phyloP scores from a whole-genome alignment of 2,888 invertebrate genomes.

The Apoda limacodes region DNA sequence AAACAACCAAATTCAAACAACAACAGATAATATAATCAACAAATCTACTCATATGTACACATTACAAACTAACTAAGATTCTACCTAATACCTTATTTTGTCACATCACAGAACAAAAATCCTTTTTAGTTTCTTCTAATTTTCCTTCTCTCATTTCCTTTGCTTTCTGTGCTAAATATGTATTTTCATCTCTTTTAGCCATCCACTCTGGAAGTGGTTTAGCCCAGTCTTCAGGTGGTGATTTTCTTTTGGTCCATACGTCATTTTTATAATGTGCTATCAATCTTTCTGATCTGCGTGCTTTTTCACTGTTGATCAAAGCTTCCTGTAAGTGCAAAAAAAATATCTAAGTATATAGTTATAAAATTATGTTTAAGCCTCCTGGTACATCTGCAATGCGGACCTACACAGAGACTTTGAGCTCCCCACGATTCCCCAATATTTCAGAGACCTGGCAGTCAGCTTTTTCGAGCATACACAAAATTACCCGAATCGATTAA shows the following conservation, averaged over 20 bases:
- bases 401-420: too few species aligned
- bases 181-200: slow-evolving; percentile 73
- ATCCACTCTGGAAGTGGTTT: slow-evolving; percentile 84
- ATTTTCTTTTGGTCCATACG: slow-evolving; percentile 80
- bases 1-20: slow-evolving; percentile 4
- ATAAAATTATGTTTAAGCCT: too few species aligned
- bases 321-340: slow-evolving; percentile 72
- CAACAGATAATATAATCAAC: slow-evolving; percentile 16
- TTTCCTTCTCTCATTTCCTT: slow-evolving; percentile 67
- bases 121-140: slow-evolving; percentile 26
- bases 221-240: slow-evolving; percentile 86
- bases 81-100: not conserved
- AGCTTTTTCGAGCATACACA: too few species aligned
- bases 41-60: slow-evolving; percentile 8
- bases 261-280: slow-evolving; percentile 78
- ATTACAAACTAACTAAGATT: not conserved
- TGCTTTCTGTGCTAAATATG: slow-evolving; percentile 74
- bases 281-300: slow-evolving; percentile 72
- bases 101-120: slow-evolving; percentile 50
- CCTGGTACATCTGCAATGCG: too few species aligned
- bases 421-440: too few species aligned
- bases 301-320: slow-evolving; percentile 78
- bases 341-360: too few species aligned
- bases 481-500: too few species aligned
- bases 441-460: too few species aligned